Base-by-base conservation (phyloP, 2,888 invertebrate genomes). In the Stenotaenia linearis region DNA sequence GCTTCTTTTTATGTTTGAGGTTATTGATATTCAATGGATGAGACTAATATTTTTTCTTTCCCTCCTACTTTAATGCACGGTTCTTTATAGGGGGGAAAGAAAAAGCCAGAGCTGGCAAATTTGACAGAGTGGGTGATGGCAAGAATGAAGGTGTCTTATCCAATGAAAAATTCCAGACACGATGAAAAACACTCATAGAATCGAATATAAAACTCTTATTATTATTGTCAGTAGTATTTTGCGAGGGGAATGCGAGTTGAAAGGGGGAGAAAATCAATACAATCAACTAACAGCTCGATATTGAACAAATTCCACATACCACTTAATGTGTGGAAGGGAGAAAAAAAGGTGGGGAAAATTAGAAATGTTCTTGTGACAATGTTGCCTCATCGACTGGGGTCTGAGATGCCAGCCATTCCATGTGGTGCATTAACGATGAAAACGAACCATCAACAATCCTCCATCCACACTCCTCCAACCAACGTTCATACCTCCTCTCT, bases 161-260 rank as follows among this genome's bases (percentile, higher is more conserved):
- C 56, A 56, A 56, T 56, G 56, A 56, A 56, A 56, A 56, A 56
- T 56, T 56, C 56, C 56, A 56, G 56, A 56, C 56, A 56, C 56
- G 56, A 56, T 21, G 56, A 56, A 56, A 56, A 56, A 56, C 56
- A 56, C 56, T 56, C 56, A 23, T 56, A 23, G 56, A 56, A 56
- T 56, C 56, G 56, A 56, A 56, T 56, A 56, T 56, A 56, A 56
- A 56, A 56, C 56, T 56, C 56, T 56, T 56, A 56, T 56, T 56
- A 56, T 56, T 56, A 56, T 56, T 56, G 56, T 56, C 56, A 21
- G 56, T 56, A 56, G 15, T 10, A n/a, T 21, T 56, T 56, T 56
- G 56, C 21, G 56, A 56, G 21, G 56, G 21, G 56, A 56, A 56
- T 56, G 56, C 23, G 21, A 56, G 56, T 56, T n/a, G n/a, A 21